Evolutionary conservation across 2,888 invertebrate species (phyloP).

Genomic region (Carterocephalus palaemon): DNA sequence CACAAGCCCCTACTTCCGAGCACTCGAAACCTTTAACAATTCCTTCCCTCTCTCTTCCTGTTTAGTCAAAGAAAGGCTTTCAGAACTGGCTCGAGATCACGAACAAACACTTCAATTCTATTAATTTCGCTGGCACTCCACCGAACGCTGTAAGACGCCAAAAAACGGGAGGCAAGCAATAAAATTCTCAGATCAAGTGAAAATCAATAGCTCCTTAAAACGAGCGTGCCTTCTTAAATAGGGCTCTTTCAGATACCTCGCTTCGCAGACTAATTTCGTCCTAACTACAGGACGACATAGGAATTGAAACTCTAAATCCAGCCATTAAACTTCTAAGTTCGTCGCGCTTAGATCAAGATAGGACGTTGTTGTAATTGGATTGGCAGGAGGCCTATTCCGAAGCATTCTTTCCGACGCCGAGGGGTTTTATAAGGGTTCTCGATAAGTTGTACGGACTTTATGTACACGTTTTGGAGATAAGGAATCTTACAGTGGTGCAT

Average conservation of each 20-base stretch:
- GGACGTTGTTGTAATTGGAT: slow-evolving; percentile 10
- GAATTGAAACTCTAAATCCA: slow-evolving; percentile 4
- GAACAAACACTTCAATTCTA: slow-evolving; percentile 22
- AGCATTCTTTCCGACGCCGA: slow-evolving; percentile 19
- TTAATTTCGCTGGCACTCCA: slow-evolving; percentile 14
- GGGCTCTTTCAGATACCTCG: slow-evolving; percentile 14
- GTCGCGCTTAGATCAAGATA: not conserved
- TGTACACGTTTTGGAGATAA: slow-evolving; percentile 21
- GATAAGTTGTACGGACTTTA: slow-evolving; percentile 23
- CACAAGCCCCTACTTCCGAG: too few species aligned
- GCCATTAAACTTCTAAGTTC: slow-evolving; percentile 6
- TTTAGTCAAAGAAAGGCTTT: not conserved
- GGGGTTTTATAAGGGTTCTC: slow-evolving; percentile 23
- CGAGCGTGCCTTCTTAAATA: slow-evolving; percentile 18
- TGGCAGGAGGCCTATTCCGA: slow-evolving; percentile 10
- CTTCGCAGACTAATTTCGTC: not conserved
- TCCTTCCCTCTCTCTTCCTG: too few species aligned
- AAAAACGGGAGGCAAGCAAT: slow-evolving; percentile 17
- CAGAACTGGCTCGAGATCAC: slow-evolving; percentile 1
- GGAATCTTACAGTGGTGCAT: slow-evolving; percentile 11
- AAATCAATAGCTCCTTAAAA: slow-evolving; percentile 22
- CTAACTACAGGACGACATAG: slow-evolving; percentile 1
- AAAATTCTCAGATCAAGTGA: slow-evolving; percentile 18
- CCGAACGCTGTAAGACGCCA: slow-evolving; percentile 2
- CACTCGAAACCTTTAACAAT: too few species aligned